Evolutionary conservation across 1,140 invertebrate species (phyloP).

Genomic region (Parasteatoda tepidariorum): DNA sequence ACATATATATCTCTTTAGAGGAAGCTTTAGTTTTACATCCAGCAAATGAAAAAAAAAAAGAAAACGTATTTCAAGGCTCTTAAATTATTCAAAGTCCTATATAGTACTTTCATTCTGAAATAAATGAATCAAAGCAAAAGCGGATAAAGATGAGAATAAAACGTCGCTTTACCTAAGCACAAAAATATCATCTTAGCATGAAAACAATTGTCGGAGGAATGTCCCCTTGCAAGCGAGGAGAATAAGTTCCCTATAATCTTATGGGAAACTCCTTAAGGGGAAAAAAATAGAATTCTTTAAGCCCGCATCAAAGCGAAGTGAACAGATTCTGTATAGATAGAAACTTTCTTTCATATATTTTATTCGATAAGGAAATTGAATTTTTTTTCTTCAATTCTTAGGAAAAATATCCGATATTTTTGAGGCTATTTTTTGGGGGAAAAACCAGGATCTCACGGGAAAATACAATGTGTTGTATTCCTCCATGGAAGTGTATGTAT

Average conservation of each 20-base stretch:
- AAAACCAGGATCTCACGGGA: constrained; percentile 9
- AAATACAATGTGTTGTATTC: constrained; percentile 26
- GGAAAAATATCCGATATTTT: not conserved
- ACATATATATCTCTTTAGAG: no score
- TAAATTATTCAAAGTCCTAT: no score
- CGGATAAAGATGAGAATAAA: not conserved
- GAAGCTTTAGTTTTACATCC: no score
- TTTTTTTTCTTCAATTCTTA: not conserved
- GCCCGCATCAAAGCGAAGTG: constrained; percentile 6
- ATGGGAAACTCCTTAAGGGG: not conserved
- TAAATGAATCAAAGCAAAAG: not conserved
- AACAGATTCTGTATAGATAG: constrained; percentile 20
- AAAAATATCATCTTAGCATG: not conserved
- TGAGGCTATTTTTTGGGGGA: constrained; percentile 10
- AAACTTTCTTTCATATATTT: constrained; percentile 14
- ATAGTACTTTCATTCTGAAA: no score
- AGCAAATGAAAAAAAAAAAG: no score
- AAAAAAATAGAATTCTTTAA: not conserved
- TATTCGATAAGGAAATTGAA: constrained; percentile 48
- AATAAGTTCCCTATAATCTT: constrained; percentile 19
- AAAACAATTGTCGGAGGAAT: constrained; percentile 2
- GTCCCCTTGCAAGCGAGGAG: not conserved
- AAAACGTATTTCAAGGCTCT: no score
- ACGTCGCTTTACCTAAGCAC: not conserved
- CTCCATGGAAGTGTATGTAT: not conserved